Evolutionary conservation across 2,113 vertebrate genomes (phyloP), one percentile per base, ranked within the genome.

Genomic region (Craseonycteris thonglongyai): DNA sequence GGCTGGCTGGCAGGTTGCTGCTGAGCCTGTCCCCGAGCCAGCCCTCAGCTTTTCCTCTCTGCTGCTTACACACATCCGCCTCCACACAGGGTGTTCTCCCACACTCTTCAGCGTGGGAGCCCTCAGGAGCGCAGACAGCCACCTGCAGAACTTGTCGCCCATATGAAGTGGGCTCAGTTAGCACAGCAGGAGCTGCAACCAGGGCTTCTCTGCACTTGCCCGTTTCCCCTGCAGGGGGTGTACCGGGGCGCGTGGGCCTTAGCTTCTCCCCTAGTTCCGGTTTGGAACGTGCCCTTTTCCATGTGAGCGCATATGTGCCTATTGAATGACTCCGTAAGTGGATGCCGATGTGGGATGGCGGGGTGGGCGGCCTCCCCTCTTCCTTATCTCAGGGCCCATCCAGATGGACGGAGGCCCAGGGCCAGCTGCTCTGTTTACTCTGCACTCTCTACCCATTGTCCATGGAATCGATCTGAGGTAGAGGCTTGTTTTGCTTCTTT

Each of bases 391-490:
- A 3, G 28, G 84, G 56, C 26, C 88, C 68, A 33, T 63, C 96
- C 93, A 91, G 51, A 33, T 63, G 30, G 93, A 84, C 96, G 84
- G 84, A 69, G 61, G 12, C 86, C 90, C 18, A 0, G n/a, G 69
- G 87, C 59, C 83, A 45, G 69, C 75, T 45, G 59, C 66, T 63
- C 42, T 94, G 63, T 97, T 97, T 91, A 87, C 82, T 90, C 79
- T 97, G 65, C 78, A 38, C 86, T 96, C 97, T 97, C 94, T 96
- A 75, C 42, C 74, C 84, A 42, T 84, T 88, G 79, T 92, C 79
- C 84, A 7, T 58, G 56, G n/a, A 78, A 94, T 96, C 40, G 54
- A 96, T 95, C 83, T 83, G 82, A 58, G 45, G 78, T 18, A 30
- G 65, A 22, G 30, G 38, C 30, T 82, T 96, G 69, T 93, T 94